phyloP scores from a whole-genome alignment of 2,888 invertebrate species.

The Drosophila colorata region DNA sequence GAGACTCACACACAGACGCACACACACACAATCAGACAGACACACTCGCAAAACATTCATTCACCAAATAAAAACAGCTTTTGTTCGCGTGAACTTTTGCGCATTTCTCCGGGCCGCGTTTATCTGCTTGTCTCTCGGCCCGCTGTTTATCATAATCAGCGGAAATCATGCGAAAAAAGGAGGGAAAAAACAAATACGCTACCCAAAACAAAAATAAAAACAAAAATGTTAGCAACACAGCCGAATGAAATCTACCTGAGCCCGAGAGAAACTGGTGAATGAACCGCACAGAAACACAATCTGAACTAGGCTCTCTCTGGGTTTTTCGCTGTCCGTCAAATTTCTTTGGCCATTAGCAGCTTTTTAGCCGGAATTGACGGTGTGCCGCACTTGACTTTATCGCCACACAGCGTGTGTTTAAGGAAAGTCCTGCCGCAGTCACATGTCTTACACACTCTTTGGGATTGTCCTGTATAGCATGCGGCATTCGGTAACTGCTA shows the following conservation, averaged over 20 bases:
- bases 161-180: slow-evolving; percentile 56
- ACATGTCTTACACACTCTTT: slow-evolving; percentile 51
- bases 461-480: slow-evolving; percentile 61
- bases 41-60: slow-evolving; percentile 31
- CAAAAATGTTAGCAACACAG: slow-evolving; percentile 17
- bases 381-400: slow-evolving; percentile 70
- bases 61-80: slow-evolving; percentile 39
- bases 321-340: slow-evolving; percentile 18
- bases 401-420: slow-evolving; percentile 51
- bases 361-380: slow-evolving; percentile 68
- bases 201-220: slow-evolving; percentile 13
- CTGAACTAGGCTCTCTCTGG: slow-evolving; percentile 16
- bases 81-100: slow-evolving; percentile 58
- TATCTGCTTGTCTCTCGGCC: slow-evolving; percentile 26
- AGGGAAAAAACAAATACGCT: slow-evolving; percentile 25
- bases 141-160: slow-evolving; percentile 69
- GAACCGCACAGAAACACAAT: slow-evolving; percentile 54
- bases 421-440: slow-evolving; percentile 60
- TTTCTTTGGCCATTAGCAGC: slow-evolving; percentile 60
- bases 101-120: slow-evolving; percentile 48
- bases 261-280: slow-evolving; percentile 55
- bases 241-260: slow-evolving; percentile 64
- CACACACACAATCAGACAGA: slow-evolving; percentile 10
- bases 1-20: neutral
- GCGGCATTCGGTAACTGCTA: slow-evolving; percentile 34